Evolutionary conservation across 2,888 invertebrate genomes (phyloP).

Genomic region (Lithosia quadra): DNA sequence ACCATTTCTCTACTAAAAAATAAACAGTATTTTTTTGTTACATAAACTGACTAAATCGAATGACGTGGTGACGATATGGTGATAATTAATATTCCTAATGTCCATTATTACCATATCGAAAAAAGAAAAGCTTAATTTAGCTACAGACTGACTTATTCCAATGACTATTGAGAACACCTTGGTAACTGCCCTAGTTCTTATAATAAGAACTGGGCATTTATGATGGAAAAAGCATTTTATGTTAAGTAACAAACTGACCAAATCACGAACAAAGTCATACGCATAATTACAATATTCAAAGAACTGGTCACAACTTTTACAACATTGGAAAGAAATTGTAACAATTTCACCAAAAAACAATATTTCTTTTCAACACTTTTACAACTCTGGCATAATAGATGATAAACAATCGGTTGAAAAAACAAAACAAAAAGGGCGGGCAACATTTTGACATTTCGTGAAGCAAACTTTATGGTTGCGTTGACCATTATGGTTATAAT

Average conservation of each 20-base stretch:
- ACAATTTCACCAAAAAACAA: constrained; percentile 70
- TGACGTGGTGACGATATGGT: too few species aligned
- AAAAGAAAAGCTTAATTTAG: too few species aligned
- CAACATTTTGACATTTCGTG: constrained; percentile 78
- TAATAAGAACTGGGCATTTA: neutral
- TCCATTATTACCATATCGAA: too few species aligned
- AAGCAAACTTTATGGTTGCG: constrained; percentile 73
- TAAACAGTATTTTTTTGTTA: too few species aligned
- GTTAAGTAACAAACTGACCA: neutral
- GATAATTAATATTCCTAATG: too few species aligned
- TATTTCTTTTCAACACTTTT: constrained; percentile 56
- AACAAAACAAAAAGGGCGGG: constrained; percentile 66
- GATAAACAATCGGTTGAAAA: constrained; percentile 59
- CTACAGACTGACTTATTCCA: too few species aligned
- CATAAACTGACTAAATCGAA: too few species aligned
- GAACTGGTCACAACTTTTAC: constrained; percentile 54
- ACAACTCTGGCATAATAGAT: constrained; percentile 62
- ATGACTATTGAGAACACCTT: too few species aligned
- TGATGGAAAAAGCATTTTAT: neutral
- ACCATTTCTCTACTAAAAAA: too few species aligned
- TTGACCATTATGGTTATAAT: constrained; percentile 67
- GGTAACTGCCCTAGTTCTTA: neutral
- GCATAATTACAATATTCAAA: constrained; percentile 46
- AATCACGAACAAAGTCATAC: constrained; percentile 35
- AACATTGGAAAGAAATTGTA: constrained; percentile 73